Evolutionary conservation across 2,888 invertebrate species (phyloP).

Genomic region (Vandiemenella viatica): DNA sequence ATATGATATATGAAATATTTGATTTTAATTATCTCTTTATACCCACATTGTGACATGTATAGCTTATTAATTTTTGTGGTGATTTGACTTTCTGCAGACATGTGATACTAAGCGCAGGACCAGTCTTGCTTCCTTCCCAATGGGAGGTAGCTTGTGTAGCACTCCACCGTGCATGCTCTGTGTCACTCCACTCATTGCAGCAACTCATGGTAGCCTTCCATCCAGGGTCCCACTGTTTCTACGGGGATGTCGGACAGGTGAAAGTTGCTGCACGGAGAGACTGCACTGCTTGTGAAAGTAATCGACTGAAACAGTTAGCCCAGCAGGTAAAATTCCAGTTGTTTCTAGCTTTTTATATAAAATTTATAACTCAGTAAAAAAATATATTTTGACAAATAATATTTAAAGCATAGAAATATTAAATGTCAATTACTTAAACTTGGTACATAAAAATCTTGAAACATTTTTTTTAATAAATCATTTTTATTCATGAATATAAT

Average conservation of each 20-base stretch:
- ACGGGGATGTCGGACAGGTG: slow-evolving; percentile 81
- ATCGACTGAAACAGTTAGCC: slow-evolving; percentile 71
- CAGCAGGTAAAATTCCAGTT: slow-evolving; percentile 68
- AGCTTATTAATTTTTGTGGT: too few species aligned
- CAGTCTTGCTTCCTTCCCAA: slow-evolving; percentile 62
- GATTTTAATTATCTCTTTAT: too few species aligned
- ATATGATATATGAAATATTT: too few species aligned
- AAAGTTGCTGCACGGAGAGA: slow-evolving; percentile 86
- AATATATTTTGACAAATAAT: too few species aligned
- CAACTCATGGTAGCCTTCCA: slow-evolving; percentile 83
- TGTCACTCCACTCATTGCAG: slow-evolving; percentile 74
- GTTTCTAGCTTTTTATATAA: background rate
- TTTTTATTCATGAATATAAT: too few species aligned
- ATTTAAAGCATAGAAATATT: too few species aligned
- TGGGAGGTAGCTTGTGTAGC: slow-evolving; percentile 77
- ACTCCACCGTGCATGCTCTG: slow-evolving; percentile 66
- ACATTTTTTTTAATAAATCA: too few species aligned
- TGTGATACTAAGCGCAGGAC: slow-evolving; percentile 59
- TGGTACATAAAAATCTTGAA: too few species aligned
- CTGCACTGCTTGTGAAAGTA: slow-evolving; percentile 68
- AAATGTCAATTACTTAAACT: background rate
- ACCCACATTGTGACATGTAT: too few species aligned
- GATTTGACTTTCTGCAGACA: slow-evolving; percentile 50
- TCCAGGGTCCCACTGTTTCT: slow-evolving; percentile 83
- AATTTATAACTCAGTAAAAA: background rate